Evolutionary conservation across 1,140 invertebrate genomes (phyloP), one percentile per base, ranked within the genome.

Genomic region (Papilio xuthus): DNA sequence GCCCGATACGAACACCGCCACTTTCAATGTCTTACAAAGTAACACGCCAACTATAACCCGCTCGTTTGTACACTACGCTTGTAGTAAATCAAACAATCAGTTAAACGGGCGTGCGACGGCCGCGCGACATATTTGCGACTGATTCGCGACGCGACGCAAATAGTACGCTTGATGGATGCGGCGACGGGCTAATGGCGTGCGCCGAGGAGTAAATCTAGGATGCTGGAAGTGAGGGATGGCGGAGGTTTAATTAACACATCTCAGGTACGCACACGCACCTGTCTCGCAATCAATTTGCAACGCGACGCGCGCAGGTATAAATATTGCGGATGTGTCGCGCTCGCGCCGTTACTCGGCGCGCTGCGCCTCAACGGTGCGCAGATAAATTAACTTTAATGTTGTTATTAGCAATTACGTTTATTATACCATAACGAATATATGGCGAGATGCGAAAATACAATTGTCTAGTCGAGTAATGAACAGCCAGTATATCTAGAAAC

Each of bases 41-140:
- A 73, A 73, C 18, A 73, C 42, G 41, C 41, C 41, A 26, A 73
- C 71, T 73, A 50, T 73, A 73, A 73, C 18, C 71, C 41, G 23
- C 23, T 26, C 41, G 44, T 73, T 73, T 44, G 37, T 47, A 47
- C 42, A 20, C 37, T 42, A 72, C 70, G 37, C n/a, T 72, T 41
- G 47, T 56, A 28, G 47, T 82, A 82, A 82, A 84, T 84, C 81
- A 84, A 79, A 73, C 79, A 71, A 82, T 82, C 81, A 80, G 83
- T 84, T 77, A 82, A 81, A 70, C 80, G 79, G 32, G 74, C 77
- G 53, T 76, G 73, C 77, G 77, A 78, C 80, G 69, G 71, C 79
- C 60, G 42, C 67, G 80, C 77, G 72, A 84, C 81, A 79, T 79
- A 79, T 77, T 84, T 83, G 80, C 79, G 78, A 82, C 70, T 15